A percentile compares a stretch with the other conserved stretches of the same genome.
Evolutionary conservation across 2,888 invertebrate species (phyloP).

Genomic region (Allygus modestus): DNA sequence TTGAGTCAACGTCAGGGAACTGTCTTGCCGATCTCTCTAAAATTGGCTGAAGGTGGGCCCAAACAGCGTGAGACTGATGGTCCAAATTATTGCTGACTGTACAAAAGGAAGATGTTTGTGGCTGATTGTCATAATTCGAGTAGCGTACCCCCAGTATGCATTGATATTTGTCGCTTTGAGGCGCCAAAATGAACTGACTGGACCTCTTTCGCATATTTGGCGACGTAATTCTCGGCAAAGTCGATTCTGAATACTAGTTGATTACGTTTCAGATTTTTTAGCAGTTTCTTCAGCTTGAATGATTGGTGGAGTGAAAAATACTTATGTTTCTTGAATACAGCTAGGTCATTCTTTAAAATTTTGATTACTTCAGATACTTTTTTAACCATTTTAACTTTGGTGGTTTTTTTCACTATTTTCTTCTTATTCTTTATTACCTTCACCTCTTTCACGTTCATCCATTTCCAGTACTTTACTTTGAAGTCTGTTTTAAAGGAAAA

Average conservation of each 20-base stretch:
- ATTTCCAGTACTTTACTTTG: too few relatives aligned
- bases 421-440: background rate
- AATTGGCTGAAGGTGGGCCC: slow-evolving; percentile 11
- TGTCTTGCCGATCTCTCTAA: too few relatives aligned
- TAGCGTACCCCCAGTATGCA: too few relatives aligned
- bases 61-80: slow-evolving; percentile 21
- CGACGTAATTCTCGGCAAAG: slow-evolving; percentile 36
- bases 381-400: background rate
- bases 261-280: background rate
- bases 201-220: background rate
- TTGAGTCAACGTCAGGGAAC: too few relatives aligned
- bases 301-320: background rate
- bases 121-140: too few relatives aligned
- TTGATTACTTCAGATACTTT: background rate
- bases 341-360: background rate
- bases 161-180: background rate
- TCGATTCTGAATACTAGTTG: slow-evolving; percentile 25
- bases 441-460: too few relatives aligned
- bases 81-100: background rate
- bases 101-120: too few relatives aligned
- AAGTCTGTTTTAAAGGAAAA: too few relatives aligned
- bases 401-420: background rate
- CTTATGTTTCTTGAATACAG: background rate
- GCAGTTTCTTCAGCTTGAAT: background rate
- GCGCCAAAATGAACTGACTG: slow-evolving; percentile 9